Conservation (phyloP, 2,888 invertebrate species). For the Plebejus argus region DNA sequence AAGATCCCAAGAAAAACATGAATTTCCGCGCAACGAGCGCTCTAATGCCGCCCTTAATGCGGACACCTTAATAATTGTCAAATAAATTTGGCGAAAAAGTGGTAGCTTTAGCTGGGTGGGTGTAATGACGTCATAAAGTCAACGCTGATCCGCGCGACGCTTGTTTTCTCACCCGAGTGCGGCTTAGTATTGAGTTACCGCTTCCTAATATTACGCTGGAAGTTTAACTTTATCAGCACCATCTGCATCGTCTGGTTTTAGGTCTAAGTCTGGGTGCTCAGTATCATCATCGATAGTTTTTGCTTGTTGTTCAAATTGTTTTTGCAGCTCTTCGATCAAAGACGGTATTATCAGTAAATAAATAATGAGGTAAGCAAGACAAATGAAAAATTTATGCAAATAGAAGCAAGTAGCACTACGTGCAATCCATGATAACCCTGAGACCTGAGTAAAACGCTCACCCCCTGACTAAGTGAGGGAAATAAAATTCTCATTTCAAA, state of each 20-base stretch:
- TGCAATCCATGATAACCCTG: constrained; percentile 12
- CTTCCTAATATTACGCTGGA: background rate
- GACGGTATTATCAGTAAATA: background rate
- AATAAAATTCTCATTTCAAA: constrained; percentile 55
- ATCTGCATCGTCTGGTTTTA: background rate
- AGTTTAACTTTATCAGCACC: constrained; percentile 7
- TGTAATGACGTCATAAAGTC: constrained; percentile 73
- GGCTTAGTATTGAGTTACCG: constrained; percentile 13
- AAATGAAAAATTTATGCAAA: background rate
- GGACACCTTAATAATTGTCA: constrained; percentile 79
- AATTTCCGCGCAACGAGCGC: constrained; percentile 64
- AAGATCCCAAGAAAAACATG: constrained; percentile 79
- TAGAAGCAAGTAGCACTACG: background rate
- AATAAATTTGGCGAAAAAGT: constrained; percentile 73
- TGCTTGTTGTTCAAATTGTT: background rate
- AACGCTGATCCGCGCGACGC: constrained; percentile 46
- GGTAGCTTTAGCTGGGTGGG: constrained; percentile 55
- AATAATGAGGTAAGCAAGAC: background rate
- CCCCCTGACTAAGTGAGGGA: constrained; percentile 40
- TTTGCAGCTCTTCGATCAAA: background rate
- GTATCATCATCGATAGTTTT: background rate
- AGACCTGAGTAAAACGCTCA: background rate
- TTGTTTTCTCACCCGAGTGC: constrained; percentile 29
- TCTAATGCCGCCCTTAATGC: constrained; percentile 72
- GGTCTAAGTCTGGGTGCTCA: background rate